phyloP scores from a whole-genome alignment of 2,797 vertebrate species.

The Malacoraja senta region DNA sequence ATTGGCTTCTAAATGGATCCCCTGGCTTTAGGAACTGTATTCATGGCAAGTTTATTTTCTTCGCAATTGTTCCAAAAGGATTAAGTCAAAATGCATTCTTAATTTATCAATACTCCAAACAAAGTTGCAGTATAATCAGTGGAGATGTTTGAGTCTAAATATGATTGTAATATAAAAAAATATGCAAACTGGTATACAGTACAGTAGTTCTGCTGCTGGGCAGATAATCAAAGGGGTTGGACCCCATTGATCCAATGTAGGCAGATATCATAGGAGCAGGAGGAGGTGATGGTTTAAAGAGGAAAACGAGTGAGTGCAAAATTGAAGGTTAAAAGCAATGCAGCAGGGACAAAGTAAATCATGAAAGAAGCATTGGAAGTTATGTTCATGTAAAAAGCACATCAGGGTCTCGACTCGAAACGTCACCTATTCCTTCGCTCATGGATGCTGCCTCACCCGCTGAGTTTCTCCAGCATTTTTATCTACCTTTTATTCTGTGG shows the following conservation, averaged over 20 bases:
- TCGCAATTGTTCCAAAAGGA: neutral
- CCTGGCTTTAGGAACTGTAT: neutral
- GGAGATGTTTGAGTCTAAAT: neutral
- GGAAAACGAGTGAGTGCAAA: neutral
- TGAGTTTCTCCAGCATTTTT: no score
- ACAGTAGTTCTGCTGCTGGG: neutral
- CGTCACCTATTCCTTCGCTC: no score
- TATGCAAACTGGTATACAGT: neutral
- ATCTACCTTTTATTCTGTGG: no score
- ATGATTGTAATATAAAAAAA: neutral
- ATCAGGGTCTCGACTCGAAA: no score
- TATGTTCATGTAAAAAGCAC: no score
- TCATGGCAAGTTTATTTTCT: neutral
- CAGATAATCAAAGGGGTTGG: neutral
- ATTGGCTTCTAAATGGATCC: neutral
- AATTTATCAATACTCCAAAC: neutral
- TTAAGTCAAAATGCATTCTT: neutral
- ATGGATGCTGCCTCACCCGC: no score
- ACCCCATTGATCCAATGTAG: no score
- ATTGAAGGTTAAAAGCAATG: neutral
- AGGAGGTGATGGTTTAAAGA: neutral
- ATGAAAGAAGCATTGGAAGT: neutral
- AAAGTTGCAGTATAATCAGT: neutral
- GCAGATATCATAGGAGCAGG: neutral
- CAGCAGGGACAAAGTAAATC: neutral